Evolutionary conservation across 2,113 vertebrate species (phyloP).

Genomic region (Pontoporia blainvillei): DNA sequence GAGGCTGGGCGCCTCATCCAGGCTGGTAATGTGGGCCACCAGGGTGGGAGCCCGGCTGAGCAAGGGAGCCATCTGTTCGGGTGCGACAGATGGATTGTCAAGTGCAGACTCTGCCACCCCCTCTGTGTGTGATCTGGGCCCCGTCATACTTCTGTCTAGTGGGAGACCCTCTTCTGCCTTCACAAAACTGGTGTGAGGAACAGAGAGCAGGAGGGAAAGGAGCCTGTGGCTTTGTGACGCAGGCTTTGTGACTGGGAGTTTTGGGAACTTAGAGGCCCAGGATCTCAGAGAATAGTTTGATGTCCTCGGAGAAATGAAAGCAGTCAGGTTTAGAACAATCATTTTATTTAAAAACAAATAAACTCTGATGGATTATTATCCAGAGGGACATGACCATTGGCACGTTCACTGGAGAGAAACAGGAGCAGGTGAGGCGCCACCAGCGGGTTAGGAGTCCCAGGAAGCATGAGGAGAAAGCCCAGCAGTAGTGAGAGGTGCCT

Average conservation of each 20-base stretch:
- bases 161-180: not conserved
- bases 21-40: conserved; percentile 80
- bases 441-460: not conserved
- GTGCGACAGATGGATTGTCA: not conserved
- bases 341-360: not conserved
- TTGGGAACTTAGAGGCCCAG: not conserved
- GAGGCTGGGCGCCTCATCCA: conserved; percentile 88
- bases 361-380: not conserved
- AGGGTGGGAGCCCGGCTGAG: not conserved
- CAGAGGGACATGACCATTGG: not conserved
- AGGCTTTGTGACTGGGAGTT: not conserved
- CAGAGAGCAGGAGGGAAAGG: not conserved
- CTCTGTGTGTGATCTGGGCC: not conserved
- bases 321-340: not conserved
- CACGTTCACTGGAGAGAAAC: not conserved
- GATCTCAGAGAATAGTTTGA: not conserved
- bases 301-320: not conserved
- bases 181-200: not conserved
- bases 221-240: not conserved
- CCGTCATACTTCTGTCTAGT: not conserved
- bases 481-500: not conserved
- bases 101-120: not conserved
- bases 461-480: not conserved
- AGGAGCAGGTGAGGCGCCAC: not conserved
- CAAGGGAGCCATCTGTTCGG: not conserved